Percentiles rank a stretch among this genome's conserved stretches.
Evolutionary conservation across 2,113 vertebrate species (phyloP).

Genomic region (Rutilus rutilus): DNA sequence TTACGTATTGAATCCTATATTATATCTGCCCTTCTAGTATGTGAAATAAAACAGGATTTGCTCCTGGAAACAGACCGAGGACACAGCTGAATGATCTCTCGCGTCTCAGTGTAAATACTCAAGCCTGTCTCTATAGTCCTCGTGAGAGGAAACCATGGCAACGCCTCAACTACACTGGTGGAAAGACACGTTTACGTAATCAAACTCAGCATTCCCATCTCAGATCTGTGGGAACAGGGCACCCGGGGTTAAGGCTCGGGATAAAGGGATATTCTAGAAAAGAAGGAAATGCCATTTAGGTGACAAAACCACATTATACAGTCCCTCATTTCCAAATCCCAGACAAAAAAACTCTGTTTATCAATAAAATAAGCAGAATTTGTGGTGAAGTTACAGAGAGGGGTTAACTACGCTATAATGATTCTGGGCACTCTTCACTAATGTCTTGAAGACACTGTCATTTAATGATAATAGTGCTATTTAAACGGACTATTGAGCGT

Average conservation of each 20-base stretch:
- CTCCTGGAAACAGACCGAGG: too few species aligned
- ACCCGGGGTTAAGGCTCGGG: not conserved
- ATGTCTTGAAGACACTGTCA: too few species aligned
- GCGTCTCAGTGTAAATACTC: conserved; percentile 5
- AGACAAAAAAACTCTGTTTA: not conserved
- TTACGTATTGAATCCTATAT: too few species aligned
- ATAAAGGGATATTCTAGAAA: not conserved
- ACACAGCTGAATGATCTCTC: conserved; percentile 12
- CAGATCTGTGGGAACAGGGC: conserved; percentile 5
- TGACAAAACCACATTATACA: not conserved
- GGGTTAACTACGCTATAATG: too few species aligned
- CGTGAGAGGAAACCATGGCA: conserved; percentile 47
- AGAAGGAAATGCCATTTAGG: too few species aligned
- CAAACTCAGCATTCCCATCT: not conserved
- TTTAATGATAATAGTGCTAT: too few species aligned
- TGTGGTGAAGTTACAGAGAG: too few species aligned
- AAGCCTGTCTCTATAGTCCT: conserved; percentile 29
- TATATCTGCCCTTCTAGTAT: too few species aligned
- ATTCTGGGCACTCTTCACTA: too few species aligned
- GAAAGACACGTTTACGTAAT: conserved; percentile 39
- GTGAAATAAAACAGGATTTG: not conserved
- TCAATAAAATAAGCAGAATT: not conserved
- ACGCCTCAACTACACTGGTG: conserved; percentile 29
- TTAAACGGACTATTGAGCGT: too few species aligned
- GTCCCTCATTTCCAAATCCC: not conserved